Conservation (phyloP, 37 sponge, comb jelly and placozoan genomes). For the Oopsacas minuta region DNA sequence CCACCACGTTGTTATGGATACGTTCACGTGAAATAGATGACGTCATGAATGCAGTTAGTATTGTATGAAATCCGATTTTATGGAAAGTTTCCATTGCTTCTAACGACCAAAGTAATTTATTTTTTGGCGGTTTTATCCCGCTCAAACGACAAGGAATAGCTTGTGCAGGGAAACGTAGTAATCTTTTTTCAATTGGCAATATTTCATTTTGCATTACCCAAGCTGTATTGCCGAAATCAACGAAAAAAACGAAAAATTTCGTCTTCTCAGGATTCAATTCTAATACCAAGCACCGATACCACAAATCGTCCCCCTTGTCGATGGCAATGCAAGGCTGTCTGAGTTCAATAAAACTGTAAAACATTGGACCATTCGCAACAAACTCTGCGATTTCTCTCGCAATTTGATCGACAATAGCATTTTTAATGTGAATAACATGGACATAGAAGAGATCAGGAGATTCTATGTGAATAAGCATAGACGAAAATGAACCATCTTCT, state of each 20-base stretch:
- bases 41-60: not conserved
- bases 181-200: not conserved
- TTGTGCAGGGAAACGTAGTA: not conserved
- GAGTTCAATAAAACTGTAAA: not conserved
- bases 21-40: not conserved
- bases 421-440: not conserved
- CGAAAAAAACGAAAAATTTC: not conserved
- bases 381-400: not conserved
- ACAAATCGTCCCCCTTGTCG: not conserved
- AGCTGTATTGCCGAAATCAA: not conserved
- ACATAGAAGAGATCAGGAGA: slow-evolving; percentile 12
- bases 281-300: not conserved
- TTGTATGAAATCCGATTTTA: not conserved
- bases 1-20: not conserved
- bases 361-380: not conserved
- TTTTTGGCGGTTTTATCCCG: slow-evolving; percentile 9
- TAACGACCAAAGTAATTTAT: not conserved
- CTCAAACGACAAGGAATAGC: not conserved
- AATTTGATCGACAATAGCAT: not conserved
- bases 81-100: not conserved
- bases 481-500: not conserved
- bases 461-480: not conserved
- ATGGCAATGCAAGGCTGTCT: not conserved
- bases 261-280: not conserved
- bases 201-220: not conserved